Conservation (phyloP, 2,888 invertebrate species). For the Drosophila mercatorum region DNA sequence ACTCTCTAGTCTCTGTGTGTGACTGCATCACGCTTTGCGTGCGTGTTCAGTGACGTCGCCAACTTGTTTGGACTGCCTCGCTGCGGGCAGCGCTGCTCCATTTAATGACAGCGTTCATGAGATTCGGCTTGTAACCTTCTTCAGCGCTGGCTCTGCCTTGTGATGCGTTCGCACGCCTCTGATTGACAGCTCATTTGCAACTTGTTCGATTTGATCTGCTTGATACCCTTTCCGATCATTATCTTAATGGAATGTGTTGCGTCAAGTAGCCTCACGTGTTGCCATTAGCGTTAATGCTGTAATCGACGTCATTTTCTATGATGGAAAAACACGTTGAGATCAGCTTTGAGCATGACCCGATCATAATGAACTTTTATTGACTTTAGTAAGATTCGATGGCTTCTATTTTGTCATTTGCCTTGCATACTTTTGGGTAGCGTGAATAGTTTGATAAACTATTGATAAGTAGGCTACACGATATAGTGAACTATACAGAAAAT, state of each 20-base stretch:
- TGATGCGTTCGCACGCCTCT: constrained; percentile 57
- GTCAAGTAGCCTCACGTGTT: constrained; percentile 59
- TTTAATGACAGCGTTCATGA: constrained; percentile 18
- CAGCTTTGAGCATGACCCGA: constrained; percentile 17
- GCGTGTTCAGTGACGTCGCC: constrained; percentile 68
- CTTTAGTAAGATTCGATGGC: too few relatives aligned
- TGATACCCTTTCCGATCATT: constrained; percentile 23
- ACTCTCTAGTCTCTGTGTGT: background rate
- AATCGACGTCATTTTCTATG: constrained; percentile 41
- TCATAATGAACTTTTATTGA: constrained; percentile 4
- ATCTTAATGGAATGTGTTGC: constrained; percentile 26
- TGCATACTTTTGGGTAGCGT: constrained; percentile 16
- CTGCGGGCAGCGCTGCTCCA: constrained; percentile 34
- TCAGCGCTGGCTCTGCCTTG: background rate
- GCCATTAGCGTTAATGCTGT: constrained; percentile 10
- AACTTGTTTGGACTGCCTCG: constrained; percentile 39
- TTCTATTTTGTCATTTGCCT: background rate
- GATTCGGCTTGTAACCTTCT: constrained; percentile 32
- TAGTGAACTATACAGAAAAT: background rate
- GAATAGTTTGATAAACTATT: constrained; percentile 3
- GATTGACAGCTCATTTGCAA: constrained; percentile 31
- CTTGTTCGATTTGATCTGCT: constrained; percentile 31
- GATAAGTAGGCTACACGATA: constrained; percentile 8
- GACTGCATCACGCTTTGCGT: constrained; percentile 55
- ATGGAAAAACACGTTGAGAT: constrained; percentile 25